These are phyloP conservation scores for Parambassis ranga DNA, from an alignment of 2,797 vertebrate species.

Conservation along the genomic window DNA sequence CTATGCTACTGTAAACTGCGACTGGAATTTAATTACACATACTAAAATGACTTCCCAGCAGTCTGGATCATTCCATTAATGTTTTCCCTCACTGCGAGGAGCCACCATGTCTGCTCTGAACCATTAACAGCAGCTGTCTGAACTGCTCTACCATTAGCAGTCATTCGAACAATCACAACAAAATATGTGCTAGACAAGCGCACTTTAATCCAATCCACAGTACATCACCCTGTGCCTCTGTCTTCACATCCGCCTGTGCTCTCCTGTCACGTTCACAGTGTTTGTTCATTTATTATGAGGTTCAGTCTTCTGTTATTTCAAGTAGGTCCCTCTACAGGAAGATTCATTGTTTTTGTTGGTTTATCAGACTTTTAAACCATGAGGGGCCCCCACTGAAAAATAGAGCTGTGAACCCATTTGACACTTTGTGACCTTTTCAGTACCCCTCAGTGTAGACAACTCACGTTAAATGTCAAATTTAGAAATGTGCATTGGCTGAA, in stretches of 20 bases:
- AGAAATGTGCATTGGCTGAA: too few species aligned
- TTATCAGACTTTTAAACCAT: neutral
- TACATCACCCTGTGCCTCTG: neutral
- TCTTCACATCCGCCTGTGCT: neutral
- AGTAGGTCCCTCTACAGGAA: neutral
- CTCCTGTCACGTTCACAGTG: neutral
- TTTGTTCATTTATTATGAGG: neutral
- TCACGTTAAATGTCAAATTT: too few species aligned
- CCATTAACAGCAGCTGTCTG: constrained; percentile 50
- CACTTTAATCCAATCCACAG: neutral
- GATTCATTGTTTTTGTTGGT: neutral
- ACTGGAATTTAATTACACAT: constrained; percentile 22
- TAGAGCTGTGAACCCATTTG: neutral
- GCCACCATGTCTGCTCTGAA: constrained; percentile 31
- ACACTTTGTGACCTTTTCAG: too few species aligned
- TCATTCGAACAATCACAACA: constrained; percentile 2
- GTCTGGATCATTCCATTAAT: constrained; percentile 24
- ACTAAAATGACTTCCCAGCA: constrained; percentile 16
- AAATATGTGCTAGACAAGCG: neutral
- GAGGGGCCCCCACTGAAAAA: neutral
- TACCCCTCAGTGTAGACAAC: neutral
- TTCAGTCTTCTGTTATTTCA: neutral
- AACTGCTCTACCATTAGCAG: constrained; percentile 25
- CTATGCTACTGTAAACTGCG: constrained; percentile 19
- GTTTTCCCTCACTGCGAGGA: constrained; percentile 15